Conservation (phyloP, 2,888 invertebrate species). For the Pyralis farinalis region DNA sequence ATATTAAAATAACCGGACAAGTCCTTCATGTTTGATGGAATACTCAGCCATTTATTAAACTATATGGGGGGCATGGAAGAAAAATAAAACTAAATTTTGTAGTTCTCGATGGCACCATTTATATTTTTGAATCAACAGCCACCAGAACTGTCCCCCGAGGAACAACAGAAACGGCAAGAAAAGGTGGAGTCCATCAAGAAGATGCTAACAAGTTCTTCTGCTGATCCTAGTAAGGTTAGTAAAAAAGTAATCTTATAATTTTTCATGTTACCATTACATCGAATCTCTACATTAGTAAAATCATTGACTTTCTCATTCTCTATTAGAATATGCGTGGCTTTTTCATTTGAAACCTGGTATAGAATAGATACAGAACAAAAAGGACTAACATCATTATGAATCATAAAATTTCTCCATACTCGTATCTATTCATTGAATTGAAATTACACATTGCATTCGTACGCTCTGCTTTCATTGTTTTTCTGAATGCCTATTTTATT, state of each 20-base stretch:
- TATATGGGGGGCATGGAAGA: no score
- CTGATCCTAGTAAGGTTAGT: constrained; percentile 67
- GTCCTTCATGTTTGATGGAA: no score
- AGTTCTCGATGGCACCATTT: no score
- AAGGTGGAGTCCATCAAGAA: constrained; percentile 96
- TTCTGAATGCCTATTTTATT: constrained; percentile 31
- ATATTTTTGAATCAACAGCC: constrained; percentile 61
- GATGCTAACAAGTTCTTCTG: constrained; percentile 88
- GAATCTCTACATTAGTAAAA: no score
- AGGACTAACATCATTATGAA: not conserved
- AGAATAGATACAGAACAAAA: not conserved
- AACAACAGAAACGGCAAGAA: constrained; percentile 89
- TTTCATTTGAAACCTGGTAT: not conserved
- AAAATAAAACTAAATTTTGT: no score
- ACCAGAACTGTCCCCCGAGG: constrained; percentile 92
- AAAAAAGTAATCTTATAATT: no score
- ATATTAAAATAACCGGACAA: no score
- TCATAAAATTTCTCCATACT: not conserved
- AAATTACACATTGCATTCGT: constrained; percentile 36
- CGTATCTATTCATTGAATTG: constrained; percentile 19
- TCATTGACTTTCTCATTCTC: not conserved
- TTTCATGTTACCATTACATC: no score
- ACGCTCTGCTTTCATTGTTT: constrained; percentile 56
- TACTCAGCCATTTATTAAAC: no score
- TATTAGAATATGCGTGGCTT: constrained; percentile 10